phyloP scores from a whole-genome alignment of 2,888 invertebrate species.

The Heterodera filipjevi region DNA sequence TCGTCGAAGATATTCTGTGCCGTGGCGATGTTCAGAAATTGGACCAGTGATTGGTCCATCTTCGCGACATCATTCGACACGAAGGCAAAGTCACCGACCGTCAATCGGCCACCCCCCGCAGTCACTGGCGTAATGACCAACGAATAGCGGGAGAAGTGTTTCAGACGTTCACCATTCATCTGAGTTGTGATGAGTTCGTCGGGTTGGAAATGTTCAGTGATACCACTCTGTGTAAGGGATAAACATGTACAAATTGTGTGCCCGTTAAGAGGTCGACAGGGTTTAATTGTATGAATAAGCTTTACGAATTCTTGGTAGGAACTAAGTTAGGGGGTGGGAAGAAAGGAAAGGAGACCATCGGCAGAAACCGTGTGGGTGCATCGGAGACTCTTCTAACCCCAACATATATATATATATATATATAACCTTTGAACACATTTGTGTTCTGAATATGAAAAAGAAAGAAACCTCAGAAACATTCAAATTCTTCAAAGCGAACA shows the following conservation, averaged over 20 bases:
- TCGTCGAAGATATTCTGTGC: slow-evolving; percentile 25
- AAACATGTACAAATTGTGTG: no score
- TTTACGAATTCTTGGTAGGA: no score
- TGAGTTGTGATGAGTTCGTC: neutral
- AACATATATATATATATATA: no score
- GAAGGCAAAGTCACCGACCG: slow-evolving; percentile 16
- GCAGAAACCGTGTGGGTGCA: no score
- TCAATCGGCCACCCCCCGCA: neutral
- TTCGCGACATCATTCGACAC: slow-evolving; percentile 11
- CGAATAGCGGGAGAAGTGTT: neutral
- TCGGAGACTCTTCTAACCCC: no score
- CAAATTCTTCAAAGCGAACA: neutral
- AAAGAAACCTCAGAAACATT: neutral
- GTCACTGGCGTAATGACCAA: neutral
- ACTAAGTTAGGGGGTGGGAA: no score
- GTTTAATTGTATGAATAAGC: no score
- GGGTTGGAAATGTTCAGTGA: neutral
- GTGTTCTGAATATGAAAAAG: neutral
- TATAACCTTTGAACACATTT: no score
- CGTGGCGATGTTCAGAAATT: slow-evolving; percentile 35
- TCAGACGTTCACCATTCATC: no score
- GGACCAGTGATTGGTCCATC: slow-evolving; percentile 14
- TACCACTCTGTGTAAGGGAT: neutral
- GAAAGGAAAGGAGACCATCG: no score
- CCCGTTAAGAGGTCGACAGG: no score